A percentile compares a stretch with the other conserved stretches of the same genome.
These are phyloP conservation scores for Tragelaphus strepsiceros DNA, from an alignment of 2,113 vertebrate genomes.

Conservation along the genomic window DNA sequence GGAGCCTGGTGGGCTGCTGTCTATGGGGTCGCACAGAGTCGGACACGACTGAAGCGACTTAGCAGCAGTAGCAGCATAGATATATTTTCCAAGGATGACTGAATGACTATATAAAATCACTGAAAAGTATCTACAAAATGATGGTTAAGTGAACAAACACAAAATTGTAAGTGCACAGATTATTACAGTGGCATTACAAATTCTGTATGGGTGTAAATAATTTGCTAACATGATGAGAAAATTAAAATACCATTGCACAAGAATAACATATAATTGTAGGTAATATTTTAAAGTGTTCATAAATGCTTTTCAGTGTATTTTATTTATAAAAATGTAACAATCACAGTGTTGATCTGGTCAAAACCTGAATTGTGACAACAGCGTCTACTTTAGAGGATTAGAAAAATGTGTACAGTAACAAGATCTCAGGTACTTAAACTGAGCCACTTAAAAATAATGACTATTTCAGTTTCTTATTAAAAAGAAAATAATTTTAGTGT, in stretches of 20 bases:
- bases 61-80: too few species aligned
- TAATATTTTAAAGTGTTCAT: not conserved
- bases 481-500: not conserved
- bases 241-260: not conserved
- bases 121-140: not conserved
- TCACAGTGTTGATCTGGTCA: not conserved
- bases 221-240: not conserved
- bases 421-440: not conserved
- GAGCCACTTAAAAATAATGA: not conserved
- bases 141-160: not conserved
- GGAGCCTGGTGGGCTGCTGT: too few species aligned
- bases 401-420: not conserved
- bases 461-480: not conserved
- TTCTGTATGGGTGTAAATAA: not conserved
- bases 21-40: too few species aligned
- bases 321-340: not conserved
- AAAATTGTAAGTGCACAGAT: not conserved
- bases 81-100: not conserved
- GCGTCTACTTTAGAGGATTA: not conserved
- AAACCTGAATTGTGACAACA: not conserved
- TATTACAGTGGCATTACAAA: not conserved
- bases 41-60: too few species aligned
- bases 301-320: not conserved
- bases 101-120: not conserved
- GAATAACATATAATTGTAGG: not conserved